Base-by-base conservation (phyloP, 2,113 vertebrate species). In the Nansenia antarctica region DNA sequence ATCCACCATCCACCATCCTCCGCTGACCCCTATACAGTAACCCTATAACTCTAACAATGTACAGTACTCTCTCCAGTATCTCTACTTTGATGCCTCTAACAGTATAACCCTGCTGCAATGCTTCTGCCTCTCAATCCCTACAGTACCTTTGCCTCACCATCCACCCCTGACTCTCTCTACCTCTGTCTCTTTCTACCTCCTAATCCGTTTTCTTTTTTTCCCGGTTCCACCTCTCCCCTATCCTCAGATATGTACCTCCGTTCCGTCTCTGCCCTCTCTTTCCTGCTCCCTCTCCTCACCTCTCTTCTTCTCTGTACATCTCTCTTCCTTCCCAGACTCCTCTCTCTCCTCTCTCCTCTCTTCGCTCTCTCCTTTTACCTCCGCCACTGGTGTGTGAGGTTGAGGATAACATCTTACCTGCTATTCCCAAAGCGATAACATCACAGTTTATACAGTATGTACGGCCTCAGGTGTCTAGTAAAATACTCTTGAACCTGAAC, bases 391-490 rank as follows among this genome's bases (percentile, higher is more conserved):
- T 37, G 60, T 39, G 32, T 39, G 32, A 18, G 22, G n/a, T n/a
- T 22, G 57, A 60, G 57, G 37, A 45, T 63, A 63, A 63, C 35
- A 45, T 24, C 61, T 42, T 8, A 24, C 30, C 35, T 45, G 29
- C 11, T 26, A 32, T 45, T 63, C 35, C 61, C 9, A 3, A 5
- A 9, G 22, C 34, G 60, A 62, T 63, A 45, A 26, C 35, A 63
- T 63, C 61, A 27, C 61, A 62, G 61, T 47, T 63, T 45, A 63
- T 18, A 45, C n/a, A n/a, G n/a, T n/a, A n/a, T n/a, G n/a, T 20
- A 11, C 9, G 12, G 61, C 61, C 24, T 8, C 35, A 11, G 5
- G 37, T 45, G 8, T 45, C 61, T 42, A 18, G 20, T 2, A 45
- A 42, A 22, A 31, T 5, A 24, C 35, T 45, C 18, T 27, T 42